A percentile compares a stretch with the other conserved stretches of the same genome.
Conservation (phyloP, 2,113 vertebrate species). For the Anoura caudifer region DNA sequence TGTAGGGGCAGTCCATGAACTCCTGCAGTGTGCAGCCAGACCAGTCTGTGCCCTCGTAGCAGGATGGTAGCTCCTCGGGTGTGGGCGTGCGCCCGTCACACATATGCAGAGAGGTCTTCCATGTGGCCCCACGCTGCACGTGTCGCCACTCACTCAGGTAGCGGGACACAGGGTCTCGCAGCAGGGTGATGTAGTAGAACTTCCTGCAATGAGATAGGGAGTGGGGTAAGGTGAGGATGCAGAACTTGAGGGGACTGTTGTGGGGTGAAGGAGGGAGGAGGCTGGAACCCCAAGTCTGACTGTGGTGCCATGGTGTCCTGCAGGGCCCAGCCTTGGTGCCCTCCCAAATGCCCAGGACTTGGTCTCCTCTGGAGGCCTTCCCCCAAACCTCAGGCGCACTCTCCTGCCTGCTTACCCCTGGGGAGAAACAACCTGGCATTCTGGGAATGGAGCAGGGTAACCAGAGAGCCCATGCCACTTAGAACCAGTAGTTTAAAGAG, state of each 20-base stretch:
- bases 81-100: conserved; percentile 97
- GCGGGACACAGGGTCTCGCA: conserved; percentile 96
- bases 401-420: neutral
- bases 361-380: neutral
- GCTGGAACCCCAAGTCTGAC: neutral
- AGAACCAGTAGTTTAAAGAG: neutral
- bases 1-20: conserved; percentile 99
- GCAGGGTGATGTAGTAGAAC: conserved; percentile 98
- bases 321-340: neutral
- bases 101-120: conserved; percentile 99
- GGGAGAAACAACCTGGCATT: neutral
- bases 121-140: conserved; percentile 96
- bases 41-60: conserved; percentile 98
- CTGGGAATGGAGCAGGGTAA: accelerated
- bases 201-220: conserved; percentile 84
- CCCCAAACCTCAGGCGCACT: too few relatives aligned
- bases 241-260: accelerated
- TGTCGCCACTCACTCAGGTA: conserved; percentile 99
- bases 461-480: accelerated
- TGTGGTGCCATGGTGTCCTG: too few relatives aligned
- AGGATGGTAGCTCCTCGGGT: conserved; percentile 94
- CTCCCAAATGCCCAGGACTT: neutral
- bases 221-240: neutral
- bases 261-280: neutral
- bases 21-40: conserved; percentile 97